phyloP scores from a whole-genome alignment of 2,888 invertebrate species.

The Dichetophora obliterata region DNA sequence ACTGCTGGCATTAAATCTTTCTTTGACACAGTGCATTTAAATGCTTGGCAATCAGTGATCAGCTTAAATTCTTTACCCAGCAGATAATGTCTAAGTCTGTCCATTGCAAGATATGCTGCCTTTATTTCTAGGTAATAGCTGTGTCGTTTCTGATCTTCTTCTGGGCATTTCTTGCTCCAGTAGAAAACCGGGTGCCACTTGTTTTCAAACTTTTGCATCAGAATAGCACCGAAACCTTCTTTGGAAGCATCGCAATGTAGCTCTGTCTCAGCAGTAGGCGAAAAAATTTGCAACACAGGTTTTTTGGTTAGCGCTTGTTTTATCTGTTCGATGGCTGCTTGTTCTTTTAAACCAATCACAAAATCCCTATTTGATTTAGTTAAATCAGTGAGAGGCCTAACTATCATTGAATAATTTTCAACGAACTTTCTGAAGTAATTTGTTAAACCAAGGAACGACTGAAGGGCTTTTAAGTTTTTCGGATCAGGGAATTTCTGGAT shows the following conservation, averaged over 20 bases:
- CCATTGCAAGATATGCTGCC: slow-evolving; percentile 49
- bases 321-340: slow-evolving; percentile 23
- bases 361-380: neutral
- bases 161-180: too few relatives aligned
- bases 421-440: slow-evolving; percentile 34
- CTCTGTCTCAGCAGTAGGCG: neutral
- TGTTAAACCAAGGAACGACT: slow-evolving; percentile 27
- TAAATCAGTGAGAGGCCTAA: neutral
- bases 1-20: too few relatives aligned
- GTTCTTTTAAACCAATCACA: neutral
- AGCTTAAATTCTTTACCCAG: slow-evolving; percentile 40
- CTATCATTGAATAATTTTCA: neutral
- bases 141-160: too few relatives aligned
- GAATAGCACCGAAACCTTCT: neutral
- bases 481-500: slow-evolving; percentile 21
- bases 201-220: slow-evolving; percentile 15
- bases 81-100: slow-evolving; percentile 51
- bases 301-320: neutral
- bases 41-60: too few relatives aligned
- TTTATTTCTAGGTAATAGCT: too few relatives aligned
- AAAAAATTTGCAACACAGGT: neutral
- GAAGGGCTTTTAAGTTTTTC: slow-evolving; percentile 26
- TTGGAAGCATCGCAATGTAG: slow-evolving; percentile 3
- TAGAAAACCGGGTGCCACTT: too few relatives aligned
- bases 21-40: too few relatives aligned